Percentiles rank a stretch among this genome's conserved stretches.
Evolutionary conservation across 1,140 invertebrate species (phyloP).

Genomic region (Euura saliciscinereae): DNA sequence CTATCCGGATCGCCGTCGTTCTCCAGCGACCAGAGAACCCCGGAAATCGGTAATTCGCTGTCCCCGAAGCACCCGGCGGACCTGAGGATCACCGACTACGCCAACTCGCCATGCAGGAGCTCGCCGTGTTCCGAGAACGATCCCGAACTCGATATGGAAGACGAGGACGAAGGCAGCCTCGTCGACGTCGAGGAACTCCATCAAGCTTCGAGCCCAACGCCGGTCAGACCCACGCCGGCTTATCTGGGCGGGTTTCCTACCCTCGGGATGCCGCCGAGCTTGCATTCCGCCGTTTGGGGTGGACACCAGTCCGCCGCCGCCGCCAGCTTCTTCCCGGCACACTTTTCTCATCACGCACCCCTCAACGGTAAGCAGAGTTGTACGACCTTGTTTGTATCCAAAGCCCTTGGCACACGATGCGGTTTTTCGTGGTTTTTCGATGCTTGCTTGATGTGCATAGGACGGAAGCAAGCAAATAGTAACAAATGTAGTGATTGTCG

Average conservation of each 20-base stretch:
- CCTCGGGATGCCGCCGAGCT: conserved; percentile 38
- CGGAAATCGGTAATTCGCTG: conserved; percentile 19
- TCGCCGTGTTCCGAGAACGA: conserved; percentile 47
- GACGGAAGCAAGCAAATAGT: too few relatives aligned
- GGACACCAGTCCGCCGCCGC: conserved; percentile 41
- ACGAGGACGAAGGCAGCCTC: conserved; percentile 47
- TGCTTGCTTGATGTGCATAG: background rate
- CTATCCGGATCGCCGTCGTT: conserved; percentile 6
- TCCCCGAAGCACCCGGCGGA: conserved; percentile 18
- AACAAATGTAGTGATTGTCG: too few relatives aligned
- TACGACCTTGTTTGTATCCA: background rate
- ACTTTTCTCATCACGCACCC: conserved; percentile 49
- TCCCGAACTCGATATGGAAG: conserved; percentile 35
- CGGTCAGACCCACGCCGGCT: conserved; percentile 49
- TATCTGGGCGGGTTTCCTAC: conserved; percentile 50
- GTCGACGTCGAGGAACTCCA: conserved; percentile 54
- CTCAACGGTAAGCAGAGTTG: conserved; percentile 44
- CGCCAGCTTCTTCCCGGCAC: conserved; percentile 49
- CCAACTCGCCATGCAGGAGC: conserved; percentile 39
- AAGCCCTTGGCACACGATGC: background rate
- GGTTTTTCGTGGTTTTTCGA: background rate
- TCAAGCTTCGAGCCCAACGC: conserved; percentile 36
- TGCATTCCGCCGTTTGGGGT: conserved; percentile 50
- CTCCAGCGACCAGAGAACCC: conserved; percentile 11
- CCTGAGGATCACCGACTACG: conserved; percentile 15